Evolutionary conservation across 2,797 vertebrate genomes (phyloP), one percentile per base, ranked within the genome.

Genomic region (Chiloscyllium punctatum): DNA sequence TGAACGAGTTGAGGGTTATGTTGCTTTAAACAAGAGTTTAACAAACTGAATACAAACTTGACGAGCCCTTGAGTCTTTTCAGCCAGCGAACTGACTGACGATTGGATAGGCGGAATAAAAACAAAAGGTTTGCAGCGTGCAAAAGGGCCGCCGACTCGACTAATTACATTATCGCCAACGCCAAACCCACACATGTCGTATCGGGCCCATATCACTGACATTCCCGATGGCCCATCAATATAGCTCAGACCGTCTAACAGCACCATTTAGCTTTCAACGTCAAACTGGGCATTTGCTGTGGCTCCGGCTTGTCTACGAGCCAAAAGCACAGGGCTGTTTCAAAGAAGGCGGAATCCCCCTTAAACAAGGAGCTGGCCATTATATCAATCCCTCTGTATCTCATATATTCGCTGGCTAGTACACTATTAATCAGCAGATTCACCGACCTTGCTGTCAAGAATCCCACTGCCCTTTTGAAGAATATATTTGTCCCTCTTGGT

Each of bases 301-400:
- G 98, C 98, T 98, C 98, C 98, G 97, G 97, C 96, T 97, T 98
- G 98, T 98, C 98, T 98, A 97, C 98, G 97, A 94, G 96, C 97
- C 97, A 97, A 96, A 97, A 96, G 51, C 68, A 74, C 94, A 51
- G 48, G 42, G 8, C 71, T 18, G 48, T 57, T 95, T 57, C 57
- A 53, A 94, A 95, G 48, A 77, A 95, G 69, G 48, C 48, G n/a
- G 27, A 48, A 21, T 16, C 30, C 27, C 27, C 72, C 8, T 30
- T 51, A 57, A 53, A 77, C 72, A 95, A 57, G 30, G 94, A n/a
- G 42, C 16, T 74, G 42, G 94, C 0, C 9, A 42, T 69, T 37
- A 92, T n/a, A 48, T 25, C 82, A 48, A 86, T 23, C 25, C 23
- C 7, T 23, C 21, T 86, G 37, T 90, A 57, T n/a, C 4, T 16